A percentile compares a stretch with the other conserved stretches of the same genome.
These are phyloP conservation scores for Lasioglossum vierecki DNA, from an alignment of 2,888 invertebrate genomes.

Conservation along the genomic window DNA sequence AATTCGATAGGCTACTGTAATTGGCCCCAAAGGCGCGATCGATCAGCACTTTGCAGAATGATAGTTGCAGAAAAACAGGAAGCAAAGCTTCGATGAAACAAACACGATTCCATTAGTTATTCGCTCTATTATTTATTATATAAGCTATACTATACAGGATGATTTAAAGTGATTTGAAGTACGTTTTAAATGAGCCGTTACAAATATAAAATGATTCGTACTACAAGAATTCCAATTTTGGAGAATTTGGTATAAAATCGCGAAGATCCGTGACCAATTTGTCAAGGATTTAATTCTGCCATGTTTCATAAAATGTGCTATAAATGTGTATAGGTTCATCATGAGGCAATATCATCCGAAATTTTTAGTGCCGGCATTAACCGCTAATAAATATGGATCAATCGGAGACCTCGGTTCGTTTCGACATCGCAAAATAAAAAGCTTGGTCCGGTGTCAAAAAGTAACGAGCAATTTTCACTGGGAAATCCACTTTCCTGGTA, in stretches of 20 bases:
- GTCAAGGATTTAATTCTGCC: too few relatives aligned
- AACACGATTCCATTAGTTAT: slow-evolving; percentile 15
- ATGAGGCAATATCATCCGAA: background rate
- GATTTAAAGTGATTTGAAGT: too few relatives aligned
- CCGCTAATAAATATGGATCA: background rate
- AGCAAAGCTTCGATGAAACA: slow-evolving; percentile 4
- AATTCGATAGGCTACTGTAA: slow-evolving; percentile 22
- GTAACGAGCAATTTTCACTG: background rate
- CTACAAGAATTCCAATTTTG: background rate
- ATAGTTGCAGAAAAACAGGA: slow-evolving; percentile 37
- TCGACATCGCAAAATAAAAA: background rate
- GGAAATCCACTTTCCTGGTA: background rate
- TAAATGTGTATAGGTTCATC: background rate
- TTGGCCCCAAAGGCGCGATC: slow-evolving; percentile 34
- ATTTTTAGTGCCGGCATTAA: background rate
- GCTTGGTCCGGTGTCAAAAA: background rate
- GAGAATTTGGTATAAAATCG: background rate
- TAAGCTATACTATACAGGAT: background rate
- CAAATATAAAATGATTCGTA: background rate
- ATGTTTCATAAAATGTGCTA: background rate
- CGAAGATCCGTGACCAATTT: too few relatives aligned
- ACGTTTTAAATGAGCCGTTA: too few relatives aligned
- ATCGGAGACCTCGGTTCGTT: background rate
- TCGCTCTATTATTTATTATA: background rate
- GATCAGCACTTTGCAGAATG: slow-evolving; percentile 23